These are phyloP conservation scores for Anabacerthia variegaticeps DNA, from an alignment of 2,797 vertebrate species.

Conservation along the genomic window DNA sequence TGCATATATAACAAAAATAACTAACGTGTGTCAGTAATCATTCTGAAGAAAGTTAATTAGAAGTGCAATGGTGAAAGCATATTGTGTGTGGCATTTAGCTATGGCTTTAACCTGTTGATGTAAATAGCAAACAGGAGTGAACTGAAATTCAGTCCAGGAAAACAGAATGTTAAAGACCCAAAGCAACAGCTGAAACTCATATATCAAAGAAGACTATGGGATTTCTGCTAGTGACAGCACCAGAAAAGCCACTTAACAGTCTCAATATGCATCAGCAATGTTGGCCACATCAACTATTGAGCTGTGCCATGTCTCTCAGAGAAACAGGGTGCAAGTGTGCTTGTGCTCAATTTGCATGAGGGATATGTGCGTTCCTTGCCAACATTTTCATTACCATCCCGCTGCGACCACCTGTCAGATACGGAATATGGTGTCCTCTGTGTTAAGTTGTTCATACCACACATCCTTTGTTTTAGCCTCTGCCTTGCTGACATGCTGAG, in stretches of 20 bases:
- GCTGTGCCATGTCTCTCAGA: neutral
- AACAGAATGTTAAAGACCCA: neutral
- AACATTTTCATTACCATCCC: conserved; percentile 21
- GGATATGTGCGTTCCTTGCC: conserved; percentile 19
- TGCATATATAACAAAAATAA: neutral
- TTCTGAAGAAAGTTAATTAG: conserved; percentile 18
- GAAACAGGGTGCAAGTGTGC: conserved; percentile 7
- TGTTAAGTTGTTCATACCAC: neutral
- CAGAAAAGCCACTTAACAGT: conserved; percentile 1
- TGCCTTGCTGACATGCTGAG: neutral
- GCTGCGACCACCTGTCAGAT: conserved; percentile 37
- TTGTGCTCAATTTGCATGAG: conserved; percentile 34
- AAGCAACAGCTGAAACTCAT: neutral
- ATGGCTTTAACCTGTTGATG: neutral
- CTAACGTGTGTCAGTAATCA: neutral
- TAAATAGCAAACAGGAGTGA: neutral
- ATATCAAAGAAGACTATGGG: neutral
- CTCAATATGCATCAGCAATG: neutral
- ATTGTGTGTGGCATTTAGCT: neutral
- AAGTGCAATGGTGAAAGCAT: neutral
- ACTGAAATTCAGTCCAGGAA: neutral
- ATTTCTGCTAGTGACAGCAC: neutral
- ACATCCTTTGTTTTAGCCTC: neutral
- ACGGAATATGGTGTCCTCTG: neutral
- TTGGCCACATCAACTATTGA: neutral